These are phyloP conservation scores for Poliocrania exsul DNA, from an alignment of 2,797 vertebrate species.

Conservation along the genomic window DNA sequence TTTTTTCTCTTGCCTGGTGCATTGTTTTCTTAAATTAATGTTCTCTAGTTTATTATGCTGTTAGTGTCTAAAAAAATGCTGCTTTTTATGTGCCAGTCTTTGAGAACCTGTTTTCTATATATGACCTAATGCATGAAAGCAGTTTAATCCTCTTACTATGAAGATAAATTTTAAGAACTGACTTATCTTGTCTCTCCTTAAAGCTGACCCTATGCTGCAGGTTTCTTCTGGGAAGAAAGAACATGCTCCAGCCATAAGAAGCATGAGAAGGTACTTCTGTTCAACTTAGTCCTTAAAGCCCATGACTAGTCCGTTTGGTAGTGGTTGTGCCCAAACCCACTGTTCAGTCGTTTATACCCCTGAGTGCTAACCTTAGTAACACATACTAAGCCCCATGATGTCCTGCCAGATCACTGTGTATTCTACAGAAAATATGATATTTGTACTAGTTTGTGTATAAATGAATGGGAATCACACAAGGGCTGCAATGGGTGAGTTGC, in stretches of 20 bases:
- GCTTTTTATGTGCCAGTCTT: neutral
- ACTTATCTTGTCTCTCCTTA: neutral
- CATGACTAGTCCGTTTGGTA: neutral
- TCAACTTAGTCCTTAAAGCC: neutral
- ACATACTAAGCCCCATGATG: neutral
- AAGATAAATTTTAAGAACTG: neutral
- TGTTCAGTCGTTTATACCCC: neutral
- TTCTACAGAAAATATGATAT: neutral
- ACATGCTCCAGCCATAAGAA: neutral
- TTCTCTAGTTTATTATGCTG: neutral
- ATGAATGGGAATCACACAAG: neutral
- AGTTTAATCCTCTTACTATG: neutral
- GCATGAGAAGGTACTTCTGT: neutral
- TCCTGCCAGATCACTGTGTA: neutral
- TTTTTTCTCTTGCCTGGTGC: neutral
- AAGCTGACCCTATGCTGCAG: neutral
- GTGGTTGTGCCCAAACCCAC: neutral
- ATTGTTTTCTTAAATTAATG: neutral
- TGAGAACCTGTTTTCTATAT: neutral
- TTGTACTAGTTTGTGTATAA: neutral
- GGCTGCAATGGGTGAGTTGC: neutral
- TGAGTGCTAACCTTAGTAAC: neutral
- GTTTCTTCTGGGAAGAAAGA: neutral
- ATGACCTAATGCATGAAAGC: neutral
- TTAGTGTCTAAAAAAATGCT: neutral